A percentile compares a stretch with the other conserved stretches of the same genome.
These are phyloP conservation scores for Sitta carolinensis DNA, from an alignment of 2,797 vertebrate genomes.

Conservation along the genomic window DNA sequence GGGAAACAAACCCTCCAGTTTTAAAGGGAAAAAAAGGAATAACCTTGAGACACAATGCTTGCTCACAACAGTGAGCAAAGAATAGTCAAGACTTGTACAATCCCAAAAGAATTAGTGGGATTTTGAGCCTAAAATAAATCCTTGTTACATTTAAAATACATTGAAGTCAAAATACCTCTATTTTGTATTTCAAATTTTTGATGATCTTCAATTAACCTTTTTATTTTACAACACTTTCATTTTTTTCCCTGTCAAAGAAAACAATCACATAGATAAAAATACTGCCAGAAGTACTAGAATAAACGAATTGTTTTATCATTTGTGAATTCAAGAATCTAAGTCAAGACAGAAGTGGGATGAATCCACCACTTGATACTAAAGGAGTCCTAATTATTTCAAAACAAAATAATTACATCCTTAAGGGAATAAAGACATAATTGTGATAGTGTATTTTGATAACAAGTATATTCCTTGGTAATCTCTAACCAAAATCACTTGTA, in stretches of 20 bases:
- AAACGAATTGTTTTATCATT: not conserved
- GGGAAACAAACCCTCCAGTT: not conserved
- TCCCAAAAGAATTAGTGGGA: not conserved
- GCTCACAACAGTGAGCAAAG: not conserved
- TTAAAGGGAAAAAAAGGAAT: not conserved
- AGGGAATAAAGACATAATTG: not conserved
- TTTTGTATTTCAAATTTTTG: not conserved
- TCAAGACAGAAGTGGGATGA: not conserved
- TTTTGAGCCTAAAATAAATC: not conserved
- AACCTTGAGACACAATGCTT: not conserved
- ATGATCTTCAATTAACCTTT: not conserved
- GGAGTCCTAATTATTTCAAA: not conserved
- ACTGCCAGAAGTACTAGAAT: not conserved
- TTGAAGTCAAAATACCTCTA: not conserved
- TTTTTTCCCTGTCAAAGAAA: not conserved
- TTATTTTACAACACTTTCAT: not conserved
- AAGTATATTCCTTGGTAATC: not conserved
- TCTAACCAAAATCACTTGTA: not conserved
- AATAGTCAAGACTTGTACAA: rapidly evolving
- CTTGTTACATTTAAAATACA: not conserved
- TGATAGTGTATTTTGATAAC: not conserved
- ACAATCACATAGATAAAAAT: not conserved
- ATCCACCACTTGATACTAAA: not conserved
- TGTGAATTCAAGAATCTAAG: not conserved
- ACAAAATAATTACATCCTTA: not conserved